These are phyloP conservation scores for Penaeus indicus DNA, from an alignment of 1,140 invertebrate species.

Conservation along the genomic window DNA sequence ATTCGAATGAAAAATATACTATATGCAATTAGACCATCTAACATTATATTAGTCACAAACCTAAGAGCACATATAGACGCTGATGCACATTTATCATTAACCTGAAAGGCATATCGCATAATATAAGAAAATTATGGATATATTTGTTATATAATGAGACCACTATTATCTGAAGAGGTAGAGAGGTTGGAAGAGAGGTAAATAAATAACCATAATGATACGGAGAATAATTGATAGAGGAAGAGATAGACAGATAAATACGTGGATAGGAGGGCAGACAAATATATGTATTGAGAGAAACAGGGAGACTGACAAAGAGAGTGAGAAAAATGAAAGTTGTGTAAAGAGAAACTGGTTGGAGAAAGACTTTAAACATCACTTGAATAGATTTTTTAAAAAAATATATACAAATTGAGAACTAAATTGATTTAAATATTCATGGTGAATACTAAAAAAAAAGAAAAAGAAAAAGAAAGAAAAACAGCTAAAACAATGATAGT, in stretches of 20 bases:
- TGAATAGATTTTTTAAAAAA: neutral
- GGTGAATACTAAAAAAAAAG: neutral
- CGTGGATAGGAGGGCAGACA: slow-evolving; percentile 16
- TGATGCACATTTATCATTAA: too few relatives aligned
- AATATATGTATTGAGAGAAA: neutral
- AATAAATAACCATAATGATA: neutral
- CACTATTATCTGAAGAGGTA: too few relatives aligned
- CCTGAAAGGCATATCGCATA: too few relatives aligned
- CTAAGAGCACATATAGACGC: too few relatives aligned
- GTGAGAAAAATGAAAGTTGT: neutral
- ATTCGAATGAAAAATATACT: too few relatives aligned
- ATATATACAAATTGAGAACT: neutral
- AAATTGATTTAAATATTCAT: too few relatives aligned
- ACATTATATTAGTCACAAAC: too few relatives aligned
- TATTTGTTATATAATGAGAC: too few relatives aligned
- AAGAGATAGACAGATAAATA: slow-evolving; percentile 1
- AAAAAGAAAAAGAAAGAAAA: neutral
- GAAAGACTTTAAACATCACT: too few relatives aligned
- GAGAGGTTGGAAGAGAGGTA: neutral
- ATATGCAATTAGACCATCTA: too few relatives aligned
- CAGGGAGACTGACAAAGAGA: neutral
- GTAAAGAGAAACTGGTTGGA: neutral
- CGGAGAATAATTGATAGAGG: neutral
- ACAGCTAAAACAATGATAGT: neutral
- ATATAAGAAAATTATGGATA: too few relatives aligned